These are phyloP conservation scores for Eupsilia transversa DNA, from an alignment of 2,888 invertebrate genomes.

Conservation along the genomic window DNA sequence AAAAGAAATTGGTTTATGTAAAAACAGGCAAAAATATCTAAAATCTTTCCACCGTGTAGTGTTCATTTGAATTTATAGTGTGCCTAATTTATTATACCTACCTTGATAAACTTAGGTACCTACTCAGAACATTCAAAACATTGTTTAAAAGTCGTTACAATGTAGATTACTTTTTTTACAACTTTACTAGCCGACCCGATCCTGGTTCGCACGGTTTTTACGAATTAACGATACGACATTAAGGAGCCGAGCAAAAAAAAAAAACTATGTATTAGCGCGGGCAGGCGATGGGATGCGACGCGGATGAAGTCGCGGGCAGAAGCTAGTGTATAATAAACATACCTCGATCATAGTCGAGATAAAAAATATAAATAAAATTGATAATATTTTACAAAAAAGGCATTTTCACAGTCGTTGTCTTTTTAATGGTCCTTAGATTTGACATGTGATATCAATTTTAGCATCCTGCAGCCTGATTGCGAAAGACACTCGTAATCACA, in stretches of 20 bases:
- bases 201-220: too few species aligned
- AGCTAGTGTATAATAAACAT: too few species aligned
- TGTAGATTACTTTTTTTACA: neutral
- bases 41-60: too few species aligned
- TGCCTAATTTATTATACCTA: neutral
- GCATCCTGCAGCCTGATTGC: neutral
- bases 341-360: neutral
- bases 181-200: too few species aligned
- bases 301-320: too few species aligned
- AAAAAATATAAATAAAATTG: too few species aligned
- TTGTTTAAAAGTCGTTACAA: neutral
- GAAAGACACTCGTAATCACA: neutral
- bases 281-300: too few species aligned
- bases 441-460: neutral
- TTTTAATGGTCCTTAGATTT: neutral
- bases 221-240: too few species aligned
- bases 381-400: neutral
- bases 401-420: neutral
- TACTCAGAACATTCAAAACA: neutral
- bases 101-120: too few species aligned
- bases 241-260: too few species aligned
- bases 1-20: neutral
- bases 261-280: too few species aligned
- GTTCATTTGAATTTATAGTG: neutral
- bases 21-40: neutral